Evolutionary conservation across 2,888 invertebrate species (phyloP), one percentile per base, ranked within the genome.

Genomic region (Oxyteleia sp.): DNA sequence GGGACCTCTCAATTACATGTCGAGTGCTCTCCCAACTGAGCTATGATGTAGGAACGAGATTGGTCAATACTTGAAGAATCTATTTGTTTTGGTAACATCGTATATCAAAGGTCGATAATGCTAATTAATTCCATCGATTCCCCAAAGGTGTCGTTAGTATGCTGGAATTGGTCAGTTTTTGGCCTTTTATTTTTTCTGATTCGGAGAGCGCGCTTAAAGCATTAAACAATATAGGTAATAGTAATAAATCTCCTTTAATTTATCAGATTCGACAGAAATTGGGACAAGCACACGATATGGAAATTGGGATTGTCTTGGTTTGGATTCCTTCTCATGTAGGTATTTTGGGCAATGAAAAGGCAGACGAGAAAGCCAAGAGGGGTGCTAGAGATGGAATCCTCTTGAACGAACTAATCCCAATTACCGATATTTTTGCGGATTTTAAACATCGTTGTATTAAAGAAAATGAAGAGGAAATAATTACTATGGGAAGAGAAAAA

Each of bases 301-400:
- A 43, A 2, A 69, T 69, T 13, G 16, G 15, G 0, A 45, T 85
- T 10, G 47, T 61, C 20, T 41, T 85, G 5, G 59, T 78, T 2
- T 85, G 87, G 85, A 61, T 85, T n/a, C 85, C 84, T 0, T 47
- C 82, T 4, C 87, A 87, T 23, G 26, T 29, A 4, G 83, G 82
- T 7, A 79, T 87, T 1, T 7, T 1, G 0, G 82, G 81, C 1
- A 86, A 87, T 64, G 83, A 85, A 38, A 13, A 20, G 0, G 87
- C 64, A 0, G 85, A 85, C 47, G 0, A 8, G 3, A 38, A 11
- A 1, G 84, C 83, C 0, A 74, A 32, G 53, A n/a, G 23, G 1
- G 51, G 32, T 5, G 45, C 53, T 0, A 49, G 5, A n/a, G 41
- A 71, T 38, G 43, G 43, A n/a, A 13, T 16, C 2, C 4, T 51